Evolutionary conservation across 2,113 vertebrate genomes (phyloP).

Genomic region (Gambusia affinis): DNA sequence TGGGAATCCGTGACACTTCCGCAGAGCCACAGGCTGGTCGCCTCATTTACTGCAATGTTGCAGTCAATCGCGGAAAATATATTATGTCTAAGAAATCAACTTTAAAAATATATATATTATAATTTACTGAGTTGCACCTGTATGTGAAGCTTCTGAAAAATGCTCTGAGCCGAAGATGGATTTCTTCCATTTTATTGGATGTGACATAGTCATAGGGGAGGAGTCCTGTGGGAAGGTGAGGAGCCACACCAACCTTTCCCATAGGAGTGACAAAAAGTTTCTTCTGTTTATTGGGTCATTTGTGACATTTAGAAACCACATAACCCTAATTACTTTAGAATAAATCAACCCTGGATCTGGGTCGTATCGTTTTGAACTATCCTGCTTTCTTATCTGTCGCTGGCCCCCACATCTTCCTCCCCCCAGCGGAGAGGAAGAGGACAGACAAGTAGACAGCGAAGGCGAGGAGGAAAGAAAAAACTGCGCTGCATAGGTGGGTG

Average conservation of each 20-base stretch:
- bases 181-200: background rate
- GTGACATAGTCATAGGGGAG: background rate
- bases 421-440: conserved; percentile 69
- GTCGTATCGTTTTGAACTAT: background rate
- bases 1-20: no score
- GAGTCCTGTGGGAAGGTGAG: background rate
- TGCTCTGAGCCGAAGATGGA: background rate
- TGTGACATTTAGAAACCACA: background rate
- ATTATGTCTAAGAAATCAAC: no score
- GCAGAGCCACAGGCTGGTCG: no score
- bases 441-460: conserved; percentile 67
- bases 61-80: no score
- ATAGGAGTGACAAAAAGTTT: background rate
- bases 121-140: no score
- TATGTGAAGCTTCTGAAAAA: no score
- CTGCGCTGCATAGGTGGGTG: conserved; percentile 65
- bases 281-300: background rate
- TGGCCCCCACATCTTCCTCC: conserved; percentile 24
- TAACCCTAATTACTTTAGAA: background rate
- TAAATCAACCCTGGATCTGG: background rate
- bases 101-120: no score
- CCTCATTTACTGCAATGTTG: no score
- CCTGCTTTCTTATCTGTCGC: background rate
- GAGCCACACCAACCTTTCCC: background rate
- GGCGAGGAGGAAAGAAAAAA: conserved; percentile 30